These are phyloP conservation scores for Seriola aureovittata DNA, from an alignment of 2,113 vertebrate species.

Conservation along the genomic window DNA sequence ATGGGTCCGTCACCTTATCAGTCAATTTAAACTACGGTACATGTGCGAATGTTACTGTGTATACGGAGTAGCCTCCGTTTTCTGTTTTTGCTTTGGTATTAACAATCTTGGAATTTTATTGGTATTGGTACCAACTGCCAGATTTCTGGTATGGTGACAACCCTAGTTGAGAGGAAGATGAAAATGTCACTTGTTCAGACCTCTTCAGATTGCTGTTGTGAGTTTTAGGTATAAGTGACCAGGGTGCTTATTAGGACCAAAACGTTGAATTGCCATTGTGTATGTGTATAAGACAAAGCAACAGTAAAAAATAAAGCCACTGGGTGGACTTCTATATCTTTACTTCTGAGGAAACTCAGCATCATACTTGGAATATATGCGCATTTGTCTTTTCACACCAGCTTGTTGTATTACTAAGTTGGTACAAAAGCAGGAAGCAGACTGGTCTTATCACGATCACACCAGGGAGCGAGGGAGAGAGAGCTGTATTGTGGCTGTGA, in stretches of 20 bases:
- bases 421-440: conserved; percentile 69
- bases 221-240: background rate
- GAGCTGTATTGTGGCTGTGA: conserved; percentile 10
- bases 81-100: too few relatives aligned
- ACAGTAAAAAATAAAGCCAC: conserved; percentile 3
- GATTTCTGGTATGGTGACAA: too few relatives aligned
- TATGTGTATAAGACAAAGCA: background rate
- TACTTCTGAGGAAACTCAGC: conserved; percentile 27
- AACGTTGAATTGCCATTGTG: background rate
- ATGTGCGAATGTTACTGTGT: too few relatives aligned
- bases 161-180: background rate
- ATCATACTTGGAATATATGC: background rate
- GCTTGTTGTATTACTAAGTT: conserved; percentile 22
- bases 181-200: background rate
- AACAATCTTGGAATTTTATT: too few relatives aligned
- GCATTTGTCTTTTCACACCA: background rate
- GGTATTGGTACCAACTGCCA: too few relatives aligned
- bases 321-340: background rate
- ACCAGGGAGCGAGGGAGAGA: background rate
- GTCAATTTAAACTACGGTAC: too few relatives aligned
- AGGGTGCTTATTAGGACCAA: background rate
- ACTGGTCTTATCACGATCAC: conserved; percentile 60
- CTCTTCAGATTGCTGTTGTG: background rate
- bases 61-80: too few relatives aligned
- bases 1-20: too few relatives aligned